Evolutionary conservation across 2,888 invertebrate genomes (phyloP).

Genomic region (Apodemia hepburni): DNA sequence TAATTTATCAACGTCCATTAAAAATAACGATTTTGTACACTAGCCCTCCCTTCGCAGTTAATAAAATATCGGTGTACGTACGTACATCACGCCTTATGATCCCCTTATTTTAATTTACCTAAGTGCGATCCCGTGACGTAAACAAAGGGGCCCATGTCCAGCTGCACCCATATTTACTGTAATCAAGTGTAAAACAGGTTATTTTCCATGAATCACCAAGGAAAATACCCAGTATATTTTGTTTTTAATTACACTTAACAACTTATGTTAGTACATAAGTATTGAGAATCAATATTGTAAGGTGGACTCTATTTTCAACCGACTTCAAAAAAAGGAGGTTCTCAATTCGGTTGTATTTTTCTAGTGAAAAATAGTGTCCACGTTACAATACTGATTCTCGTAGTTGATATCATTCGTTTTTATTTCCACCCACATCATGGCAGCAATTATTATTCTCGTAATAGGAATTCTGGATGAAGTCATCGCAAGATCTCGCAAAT

Average conservation of each 20-base stretch:
- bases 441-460: slow-evolving; percentile 1
- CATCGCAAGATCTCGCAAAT: neutral
- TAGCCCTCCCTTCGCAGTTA: slow-evolving; percentile 20
- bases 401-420: neutral
- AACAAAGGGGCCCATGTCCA: slow-evolving; percentile 72
- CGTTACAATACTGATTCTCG: neutral
- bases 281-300: no score
- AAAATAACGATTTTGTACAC: neutral
- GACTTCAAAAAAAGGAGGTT: no score
- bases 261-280: no score
- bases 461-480: neutral
- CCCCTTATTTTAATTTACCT: slow-evolving; percentile 69
- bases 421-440: neutral
- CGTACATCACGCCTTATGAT: slow-evolving; percentile 33
- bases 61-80: slow-evolving; percentile 32
- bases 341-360: no score
- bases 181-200: slow-evolving; percentile 37
- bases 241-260: slow-evolving; percentile 1
- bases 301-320: no score
- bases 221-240: neutral
- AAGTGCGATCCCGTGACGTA: slow-evolving; percentile 70
- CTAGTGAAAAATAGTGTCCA: neutral
- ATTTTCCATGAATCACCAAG: slow-evolving; percentile 57
- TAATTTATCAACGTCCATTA: slow-evolving; percentile 8
- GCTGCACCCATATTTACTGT: slow-evolving; percentile 62